Conservation (phyloP, 2,888 invertebrate genomes). For the Rosalia funebris region DNA sequence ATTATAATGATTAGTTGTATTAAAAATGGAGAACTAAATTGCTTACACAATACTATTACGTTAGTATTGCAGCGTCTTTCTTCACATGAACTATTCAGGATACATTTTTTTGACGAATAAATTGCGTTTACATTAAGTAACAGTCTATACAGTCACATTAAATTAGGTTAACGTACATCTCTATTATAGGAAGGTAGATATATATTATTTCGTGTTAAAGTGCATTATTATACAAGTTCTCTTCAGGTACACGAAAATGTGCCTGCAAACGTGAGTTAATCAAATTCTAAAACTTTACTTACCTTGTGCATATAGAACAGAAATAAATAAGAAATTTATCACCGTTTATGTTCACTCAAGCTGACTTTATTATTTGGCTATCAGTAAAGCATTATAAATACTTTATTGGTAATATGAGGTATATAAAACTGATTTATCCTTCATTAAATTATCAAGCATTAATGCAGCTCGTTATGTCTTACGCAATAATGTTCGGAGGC, state of each 20-base stretch:
- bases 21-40: no score
- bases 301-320: not conserved
- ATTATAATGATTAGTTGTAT: no score
- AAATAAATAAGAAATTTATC: conserved; percentile 18
- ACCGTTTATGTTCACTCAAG: conserved; percentile 13
- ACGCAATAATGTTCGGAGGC: not conserved
- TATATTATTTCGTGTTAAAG: not conserved
- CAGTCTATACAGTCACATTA: conserved; percentile 7
- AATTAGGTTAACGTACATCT: conserved; percentile 14
- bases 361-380: not conserved
- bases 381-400: not conserved
- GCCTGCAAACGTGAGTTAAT: conserved; percentile 20
- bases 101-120: conserved; percentile 10
- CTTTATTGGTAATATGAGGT: not conserved
- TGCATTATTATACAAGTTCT: not conserved
- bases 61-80: conserved; percentile 11
- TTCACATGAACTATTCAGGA: conserved; percentile 19
- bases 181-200: not conserved
- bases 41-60: no score
- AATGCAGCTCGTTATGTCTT: not conserved
- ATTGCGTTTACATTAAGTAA: conserved; percentile 19
- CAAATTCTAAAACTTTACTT: conserved; percentile 13
- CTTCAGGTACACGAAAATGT: conserved; percentile 10
- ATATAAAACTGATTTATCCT: not conserved
- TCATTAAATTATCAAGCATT: not conserved